Base-by-base conservation (phyloP, 2,888 invertebrate species). In the Drosophila recens region DNA sequence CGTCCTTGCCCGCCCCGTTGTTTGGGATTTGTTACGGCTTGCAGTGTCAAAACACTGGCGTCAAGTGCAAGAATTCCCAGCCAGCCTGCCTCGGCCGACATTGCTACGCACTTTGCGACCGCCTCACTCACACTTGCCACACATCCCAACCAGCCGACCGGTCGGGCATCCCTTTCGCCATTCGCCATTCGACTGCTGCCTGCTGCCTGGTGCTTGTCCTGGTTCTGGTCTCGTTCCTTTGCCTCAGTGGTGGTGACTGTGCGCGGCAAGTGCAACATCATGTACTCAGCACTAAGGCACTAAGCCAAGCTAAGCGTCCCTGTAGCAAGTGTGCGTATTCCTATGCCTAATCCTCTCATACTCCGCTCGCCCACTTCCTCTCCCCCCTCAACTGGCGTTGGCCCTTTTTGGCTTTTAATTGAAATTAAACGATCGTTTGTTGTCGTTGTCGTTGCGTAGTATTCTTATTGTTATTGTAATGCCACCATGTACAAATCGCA, bases 51-150 rank as follows among this genome's bases (percentile, higher is more conserved):
- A 90, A 90, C 87, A 90, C 81, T 79, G 68, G 72, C 77, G 86
- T 91, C 93, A 93, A 93, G 93, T 93, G 93, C 91, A 91, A 88
- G 89, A 91, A 91, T 91, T 93, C 93, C 92, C 93, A 93, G 89
- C 92, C 85, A 70, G 69, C 61, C 51, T 59, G 87, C 80, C 51
- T 23, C 11, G 34, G 15, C 67, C 54, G 73, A 83, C 86, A 86
- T 89, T 76, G 86, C 86, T 86, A 86, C 86, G 86, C 86, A 86
- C 86, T 86, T 86, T 87, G 84, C 80, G 42, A 51, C 58, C 62
- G 49, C 59, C 58, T 68, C 64, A 62, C 77, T 71, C 70, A 57
- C 61, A 57, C 52, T 45, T 42, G 27, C 43, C 38, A 38, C 30
- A 30, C 30, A 30, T 8, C 0, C 46, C 20, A 54, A 69, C 73